Base-by-base conservation (phyloP, 2,888 invertebrate species). In the Nematopogon swammerdamellus region DNA sequence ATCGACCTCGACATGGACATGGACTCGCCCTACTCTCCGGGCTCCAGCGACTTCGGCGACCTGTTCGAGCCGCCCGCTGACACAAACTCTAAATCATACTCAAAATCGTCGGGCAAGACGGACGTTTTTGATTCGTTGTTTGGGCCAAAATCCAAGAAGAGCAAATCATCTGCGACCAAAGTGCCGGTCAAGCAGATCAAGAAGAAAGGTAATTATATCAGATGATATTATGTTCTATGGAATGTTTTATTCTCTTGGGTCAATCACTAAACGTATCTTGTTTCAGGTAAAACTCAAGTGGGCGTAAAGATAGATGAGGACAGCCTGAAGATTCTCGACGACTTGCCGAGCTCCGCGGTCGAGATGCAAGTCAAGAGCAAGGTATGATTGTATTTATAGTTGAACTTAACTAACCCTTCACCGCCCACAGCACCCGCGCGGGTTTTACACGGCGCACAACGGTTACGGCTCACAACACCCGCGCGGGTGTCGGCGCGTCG, bases 321-420 rank as follows among this genome's bases (percentile, higher is more conserved):
- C 63, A 89, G 87, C 64, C 79, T 92, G 56, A 89, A 89, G 74
- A 87, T 92, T 54, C 81, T 92, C 59, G 95, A 95, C 67, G 95
- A 95, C 64, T 76, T 95, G 64, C 95, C 95, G 29, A 92, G 89
- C 74, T 95, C 95, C 47, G 95, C 95, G 43, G 94, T 94, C 50
- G 95, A 95, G 79, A 86, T 95, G 85, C 92, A 93, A 73, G 92
- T 93, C 62, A 95, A 95, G 82, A 93, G 92, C 80, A 95, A 93
- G 86, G 95, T 94, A 73, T 70, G 72, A 36, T 36, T 25, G 8
- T 25, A 8, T 25, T 25, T 25, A n/a, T n/a, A n/a, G n/a, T n/a
- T n/a, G n/a, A n/a, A n/a, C n/a, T n/a, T n/a, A n/a, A n/a, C n/a
- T n/a, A n/a, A n/a, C n/a, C n/a, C n/a, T n/a, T n/a, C n/a, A n/a